Evolutionary conservation across 2,113 vertebrate species (phyloP).

Genomic region (Albula glossodonta): DNA sequence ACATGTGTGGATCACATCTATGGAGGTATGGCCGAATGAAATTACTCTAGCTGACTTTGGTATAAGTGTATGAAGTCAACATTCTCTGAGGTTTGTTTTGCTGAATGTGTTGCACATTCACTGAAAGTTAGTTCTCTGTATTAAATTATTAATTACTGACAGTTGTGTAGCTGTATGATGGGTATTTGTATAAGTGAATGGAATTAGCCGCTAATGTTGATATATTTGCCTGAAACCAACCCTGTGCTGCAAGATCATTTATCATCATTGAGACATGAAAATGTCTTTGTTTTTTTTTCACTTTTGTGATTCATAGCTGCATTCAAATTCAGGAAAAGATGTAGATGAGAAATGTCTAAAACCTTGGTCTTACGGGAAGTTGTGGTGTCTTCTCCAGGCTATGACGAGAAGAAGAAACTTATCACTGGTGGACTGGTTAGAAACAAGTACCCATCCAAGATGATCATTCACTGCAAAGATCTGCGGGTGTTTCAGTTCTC

Average conservation of each 20-base stretch:
- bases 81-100: background rate
- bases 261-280: background rate
- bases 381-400: constrained; percentile 65
- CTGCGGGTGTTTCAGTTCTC: constrained; percentile 84
- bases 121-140: background rate
- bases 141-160: too few species aligned
- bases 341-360: too few species aligned
- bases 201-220: too few species aligned
- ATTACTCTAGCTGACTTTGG: background rate
- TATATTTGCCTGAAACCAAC: too few species aligned
- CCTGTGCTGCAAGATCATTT: background rate
- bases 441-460: constrained; percentile 78
- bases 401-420: constrained; percentile 85
- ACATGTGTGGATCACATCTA: constrained; percentile 85
- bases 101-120: background rate
- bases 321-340: too few species aligned
- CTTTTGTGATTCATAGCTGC: too few species aligned
- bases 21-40: constrained; percentile 70
- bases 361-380: background rate
- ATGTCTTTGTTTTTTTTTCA: background rate
- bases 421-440: constrained; percentile 68
- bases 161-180: too few species aligned
- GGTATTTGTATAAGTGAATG: too few species aligned
- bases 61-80: background rate
- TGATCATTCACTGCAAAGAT: constrained; percentile 85